Base-by-base conservation (phyloP, 2,888 invertebrate species). In the Hypselothyrea guttata region DNA sequence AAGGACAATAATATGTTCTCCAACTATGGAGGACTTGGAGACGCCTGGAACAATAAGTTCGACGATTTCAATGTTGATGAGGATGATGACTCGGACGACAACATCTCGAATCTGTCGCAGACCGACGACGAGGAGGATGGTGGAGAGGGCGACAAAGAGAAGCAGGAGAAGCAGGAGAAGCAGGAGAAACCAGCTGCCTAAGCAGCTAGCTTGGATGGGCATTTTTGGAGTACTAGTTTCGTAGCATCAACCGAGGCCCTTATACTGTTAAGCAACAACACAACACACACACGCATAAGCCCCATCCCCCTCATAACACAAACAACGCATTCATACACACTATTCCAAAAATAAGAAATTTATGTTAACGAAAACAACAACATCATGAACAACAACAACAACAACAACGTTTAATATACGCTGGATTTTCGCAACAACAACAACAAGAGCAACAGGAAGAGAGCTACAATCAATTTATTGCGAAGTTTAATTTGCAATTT, bases 31-130 rank as follows among this genome's bases (percentile, higher is more conserved):
- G 61, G 44, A 63, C 49, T 56, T 52, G 67, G 78, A 3, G 79
- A 69, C 30, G 86, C 84, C 66, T 71, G 83, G 75, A 75, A 79
- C 33, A 84, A 86, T 45, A 87, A 86, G 71, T 94, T 96, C 75
- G 95, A 95, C 86, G 95, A 95, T 87, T 90, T 95, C 81, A 83
- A 84, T 56, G 94, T 94, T 74, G 93, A 92, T 71, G 89, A 90
- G 44, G 92, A 91, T 48, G 92, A 92, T 44, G 96, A 95, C 87
- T 95, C 94, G 1, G 96, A 96, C 88, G 96, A 96, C 55, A 86
- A 88, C 69, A 90, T 90, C 75, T 89, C 90, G 59, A 87, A 88
- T 66, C 78, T 90, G 70, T 87, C 88, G 57, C 86, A 88, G 56
- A 88, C 88, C 51, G 88, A 88, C 47, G 89, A 89, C 18, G 86